A percentile compares a stretch with the other conserved stretches of the same genome.
Evolutionary conservation across 2,113 vertebrate genomes (phyloP).

Genomic region (Oreotrochilus melanogaster): DNA sequence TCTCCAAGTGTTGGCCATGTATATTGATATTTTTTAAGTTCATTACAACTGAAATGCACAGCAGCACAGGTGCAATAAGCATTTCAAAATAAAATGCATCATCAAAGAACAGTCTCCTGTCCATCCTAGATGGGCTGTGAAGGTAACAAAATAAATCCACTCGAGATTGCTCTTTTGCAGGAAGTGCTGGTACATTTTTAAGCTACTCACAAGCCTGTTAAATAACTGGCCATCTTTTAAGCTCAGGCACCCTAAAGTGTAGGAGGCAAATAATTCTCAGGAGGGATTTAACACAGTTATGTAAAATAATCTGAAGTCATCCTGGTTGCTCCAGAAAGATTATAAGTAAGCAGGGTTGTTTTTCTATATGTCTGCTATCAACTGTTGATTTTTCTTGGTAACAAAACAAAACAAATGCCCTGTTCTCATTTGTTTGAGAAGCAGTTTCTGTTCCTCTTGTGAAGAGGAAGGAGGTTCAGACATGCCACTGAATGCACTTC

Average conservation of each 20-base stretch:
- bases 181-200: constrained; percentile 41
- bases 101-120: neutral
- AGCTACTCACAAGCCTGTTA: constrained; percentile 59
- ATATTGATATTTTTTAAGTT: neutral
- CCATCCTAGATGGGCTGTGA: neutral
- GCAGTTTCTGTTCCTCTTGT: constrained; percentile 32
- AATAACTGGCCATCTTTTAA: constrained; percentile 73
- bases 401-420: constrained; percentile 12
- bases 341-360: neutral
- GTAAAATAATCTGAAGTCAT: constrained; percentile 71
- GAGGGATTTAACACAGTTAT: constrained; percentile 69
- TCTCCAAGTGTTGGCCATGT: neutral
- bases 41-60: neutral
- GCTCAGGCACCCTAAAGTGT: constrained; percentile 57
- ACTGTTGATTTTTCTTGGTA: constrained; percentile 3
- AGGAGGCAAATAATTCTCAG: constrained; percentile 63
- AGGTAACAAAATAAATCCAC: neutral
- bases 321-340: constrained; percentile 51
- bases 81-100: neutral
- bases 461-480: constrained; percentile 18
- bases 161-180: constrained; percentile 15
- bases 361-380: constrained; percentile 22
- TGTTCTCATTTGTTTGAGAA: constrained; percentile 41
- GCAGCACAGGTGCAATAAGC: neutral
- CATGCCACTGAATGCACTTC: neutral